A percentile compares a stretch with the other conserved stretches of the same genome.
Evolutionary conservation across 2,797 vertebrate species (phyloP).

Genomic region (Limosa lapponica): DNA sequence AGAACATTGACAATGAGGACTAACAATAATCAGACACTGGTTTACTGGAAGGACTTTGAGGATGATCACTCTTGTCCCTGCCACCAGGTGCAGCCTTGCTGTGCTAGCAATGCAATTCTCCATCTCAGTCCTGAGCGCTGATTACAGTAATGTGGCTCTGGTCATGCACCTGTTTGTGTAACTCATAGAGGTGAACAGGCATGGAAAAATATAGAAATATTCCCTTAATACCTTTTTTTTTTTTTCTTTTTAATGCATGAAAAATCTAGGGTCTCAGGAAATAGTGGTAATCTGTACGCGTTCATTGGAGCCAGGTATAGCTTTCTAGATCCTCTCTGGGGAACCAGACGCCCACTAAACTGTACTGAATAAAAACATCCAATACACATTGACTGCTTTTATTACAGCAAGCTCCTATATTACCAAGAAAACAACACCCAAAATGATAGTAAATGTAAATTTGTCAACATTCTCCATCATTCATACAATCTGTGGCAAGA

Average conservation of each 20-base stretch:
- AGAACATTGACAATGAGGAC: background rate
- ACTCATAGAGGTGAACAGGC: background rate
- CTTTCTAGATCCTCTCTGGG: background rate
- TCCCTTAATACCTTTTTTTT: background rate
- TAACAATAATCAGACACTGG: background rate
- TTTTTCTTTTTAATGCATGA: background rate
- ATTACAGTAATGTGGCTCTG: background rate
- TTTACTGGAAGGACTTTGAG: background rate
- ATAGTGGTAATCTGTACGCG: background rate
- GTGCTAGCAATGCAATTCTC: background rate
- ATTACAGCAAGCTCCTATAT: background rate
- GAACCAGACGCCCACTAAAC: background rate
- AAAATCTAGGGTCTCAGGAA: background rate
- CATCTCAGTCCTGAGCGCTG: background rate
- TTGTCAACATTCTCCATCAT: background rate
- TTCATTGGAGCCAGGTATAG: background rate
- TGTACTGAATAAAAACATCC: background rate
- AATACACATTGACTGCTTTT: background rate
- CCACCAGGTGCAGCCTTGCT: background rate
- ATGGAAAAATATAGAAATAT: background rate
- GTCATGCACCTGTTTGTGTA: background rate
- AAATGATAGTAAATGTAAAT: conserved; percentile 1
- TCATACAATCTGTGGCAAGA: background rate
- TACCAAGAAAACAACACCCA: background rate
- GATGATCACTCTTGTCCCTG: background rate